Evolutionary conservation across 2,113 vertebrate genomes (phyloP).

Genomic region (Sterna hirundo): DNA sequence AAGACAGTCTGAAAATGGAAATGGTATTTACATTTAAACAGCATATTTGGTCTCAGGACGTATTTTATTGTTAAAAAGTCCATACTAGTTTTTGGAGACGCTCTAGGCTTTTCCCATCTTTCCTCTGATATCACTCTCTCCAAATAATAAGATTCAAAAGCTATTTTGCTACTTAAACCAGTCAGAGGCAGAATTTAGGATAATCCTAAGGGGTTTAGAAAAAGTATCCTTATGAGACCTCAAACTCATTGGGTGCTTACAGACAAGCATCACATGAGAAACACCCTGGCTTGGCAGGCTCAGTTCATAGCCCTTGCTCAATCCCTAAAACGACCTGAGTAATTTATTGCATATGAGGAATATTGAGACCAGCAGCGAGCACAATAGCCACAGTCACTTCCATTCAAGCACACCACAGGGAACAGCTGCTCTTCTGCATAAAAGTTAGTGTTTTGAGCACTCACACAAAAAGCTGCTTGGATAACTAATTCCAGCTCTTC

Average conservation of each 20-base stretch:
- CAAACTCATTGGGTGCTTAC: not conserved
- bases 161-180: conserved; percentile 21
- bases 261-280: not conserved
- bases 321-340: not conserved
- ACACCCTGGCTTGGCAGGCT: not conserved
- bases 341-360: not conserved
- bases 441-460: not conserved
- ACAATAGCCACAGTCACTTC: conserved; percentile 1
- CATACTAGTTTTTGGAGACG: conserved; percentile 30
- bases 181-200: conserved; percentile 31
- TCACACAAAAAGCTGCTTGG: not conserved
- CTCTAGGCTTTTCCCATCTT: not conserved
- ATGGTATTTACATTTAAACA: conserved; percentile 62
- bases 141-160: conserved; percentile 28
- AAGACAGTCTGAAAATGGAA: conserved; percentile 48
- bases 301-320: not conserved
- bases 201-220: conserved; percentile 16
- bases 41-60: not conserved
- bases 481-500: not conserved
- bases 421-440: not conserved
- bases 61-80: conserved; percentile 54
- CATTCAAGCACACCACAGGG: not conserved
- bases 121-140: not conserved
- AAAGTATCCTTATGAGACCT: not conserved
- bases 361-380: not conserved